Evolutionary conservation across 2,797 vertebrate genomes (phyloP).

Genomic region (Poecilia velifera): DNA sequence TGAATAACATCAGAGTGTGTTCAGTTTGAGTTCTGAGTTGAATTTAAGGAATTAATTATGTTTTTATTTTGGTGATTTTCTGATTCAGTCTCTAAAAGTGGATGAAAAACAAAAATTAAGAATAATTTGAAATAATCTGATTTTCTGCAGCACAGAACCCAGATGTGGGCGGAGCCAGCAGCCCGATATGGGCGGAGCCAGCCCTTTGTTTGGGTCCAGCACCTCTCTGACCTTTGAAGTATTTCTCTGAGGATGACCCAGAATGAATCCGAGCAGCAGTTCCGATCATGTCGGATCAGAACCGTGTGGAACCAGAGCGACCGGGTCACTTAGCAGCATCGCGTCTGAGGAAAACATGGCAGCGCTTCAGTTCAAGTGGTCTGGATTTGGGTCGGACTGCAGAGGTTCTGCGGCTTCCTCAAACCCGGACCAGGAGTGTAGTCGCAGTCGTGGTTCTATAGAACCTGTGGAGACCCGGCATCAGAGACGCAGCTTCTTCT

Average conservation of each 20-base stretch:
- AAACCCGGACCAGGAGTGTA: slow-evolving; percentile 46
- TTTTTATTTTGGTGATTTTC: background rate
- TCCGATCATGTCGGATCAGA: slow-evolving; percentile 20
- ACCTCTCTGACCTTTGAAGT: slow-evolving; percentile 44
- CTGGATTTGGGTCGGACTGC: slow-evolving; percentile 38
- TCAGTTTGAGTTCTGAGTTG: background rate
- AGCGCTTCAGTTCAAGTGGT: slow-evolving; percentile 22
- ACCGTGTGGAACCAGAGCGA: slow-evolving; percentile 1
- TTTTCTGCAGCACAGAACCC: too few relatives aligned
- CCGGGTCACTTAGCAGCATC: slow-evolving; percentile 20
- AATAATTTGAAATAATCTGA: too few relatives aligned
- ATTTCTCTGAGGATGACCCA: slow-evolving; percentile 43
- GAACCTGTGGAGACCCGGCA: slow-evolving; percentile 24
- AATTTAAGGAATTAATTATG: background rate
- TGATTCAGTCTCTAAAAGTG: background rate
- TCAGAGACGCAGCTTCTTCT: slow-evolving; percentile 21
- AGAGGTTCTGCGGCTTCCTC: slow-evolving; percentile 38
- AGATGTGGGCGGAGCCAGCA: too few relatives aligned
- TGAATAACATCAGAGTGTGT: background rate
- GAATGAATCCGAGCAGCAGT: slow-evolving; percentile 54
- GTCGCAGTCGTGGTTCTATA: slow-evolving; percentile 37
- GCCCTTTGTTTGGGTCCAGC: slow-evolving; percentile 33
- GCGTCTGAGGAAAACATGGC: slow-evolving; percentile 7
- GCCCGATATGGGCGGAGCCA: background rate
- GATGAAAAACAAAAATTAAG: too few relatives aligned